Evolutionary conservation across 2,113 vertebrate species (phyloP), one percentile per base, ranked within the genome.

Genomic region (Hyaena hyaena): DNA sequence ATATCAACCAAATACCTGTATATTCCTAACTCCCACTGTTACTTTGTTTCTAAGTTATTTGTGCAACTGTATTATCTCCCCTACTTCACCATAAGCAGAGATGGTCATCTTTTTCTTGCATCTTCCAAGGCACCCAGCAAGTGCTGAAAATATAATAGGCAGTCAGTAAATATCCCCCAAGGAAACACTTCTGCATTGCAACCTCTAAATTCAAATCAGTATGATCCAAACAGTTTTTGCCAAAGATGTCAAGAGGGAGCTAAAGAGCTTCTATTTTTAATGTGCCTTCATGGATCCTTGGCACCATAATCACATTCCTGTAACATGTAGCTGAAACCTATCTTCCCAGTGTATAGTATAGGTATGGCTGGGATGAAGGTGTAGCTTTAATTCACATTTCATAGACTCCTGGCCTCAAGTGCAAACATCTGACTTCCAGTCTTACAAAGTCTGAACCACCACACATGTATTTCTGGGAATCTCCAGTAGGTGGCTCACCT

Each of bases 401-500:
- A 11, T 10, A 48, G 84, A 39, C 17, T 28, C 6, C 76, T 26
- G 31, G 76, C n/a, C 39, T 95, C 23, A 14, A 26, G 28, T 39
- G 16, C 5, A 17, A 50, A 4, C 43, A 3, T 12, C 48, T 17
- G 45, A 81, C n/a, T 55, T 68, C 26, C 23, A 39, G 19, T 28
- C 71, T 80, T 23, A 73, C 0, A 31, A 86, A 82, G 58, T 63
- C 50, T 2, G 35, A 17, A 31, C 4, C 23, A 21, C 28, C 33
- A 4, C 7, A 63, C 50, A 26, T 43, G 43, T 55, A 50, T 43
- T 88, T 82, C 71, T 73, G 4, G 21, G 1, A 39, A 53, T 63
- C 79, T 61, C 83, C 87, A 92, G 82, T 31, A 96, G 94, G 55
- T 71, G 53, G 69, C 94, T 96, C 89, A 50, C 58, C n/a, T 35